These are phyloP conservation scores for Bubo bubo DNA, from an alignment of 2,113 vertebrate species.

Conservation along the genomic window DNA sequence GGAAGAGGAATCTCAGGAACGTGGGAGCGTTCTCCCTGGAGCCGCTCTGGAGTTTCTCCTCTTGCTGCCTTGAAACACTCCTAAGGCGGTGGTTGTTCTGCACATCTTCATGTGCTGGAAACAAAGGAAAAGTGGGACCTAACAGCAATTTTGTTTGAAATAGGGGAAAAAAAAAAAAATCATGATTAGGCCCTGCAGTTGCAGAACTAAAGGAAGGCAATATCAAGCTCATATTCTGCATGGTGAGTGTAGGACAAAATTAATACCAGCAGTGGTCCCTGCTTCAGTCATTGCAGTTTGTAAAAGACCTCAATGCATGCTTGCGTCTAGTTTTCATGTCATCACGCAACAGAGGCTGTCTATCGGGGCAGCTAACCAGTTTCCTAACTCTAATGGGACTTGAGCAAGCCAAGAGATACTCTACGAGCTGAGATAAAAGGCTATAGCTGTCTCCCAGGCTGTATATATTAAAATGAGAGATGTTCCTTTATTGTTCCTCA, in stretches of 20 bases:
- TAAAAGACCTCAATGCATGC: neutral
- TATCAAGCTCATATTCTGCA: neutral
- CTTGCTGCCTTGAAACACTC: neutral
- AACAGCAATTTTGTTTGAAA: neutral
- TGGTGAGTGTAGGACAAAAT: neutral
- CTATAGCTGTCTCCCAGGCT: neutral
- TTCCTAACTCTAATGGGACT: neutral
- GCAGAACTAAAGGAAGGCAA: neutral
- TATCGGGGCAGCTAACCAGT: neutral
- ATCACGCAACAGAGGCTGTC: neutral
- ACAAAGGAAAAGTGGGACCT: neutral
- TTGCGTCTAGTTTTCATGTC: neutral
- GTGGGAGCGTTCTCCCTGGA: slow-evolving; percentile 36
- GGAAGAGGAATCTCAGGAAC: slow-evolving; percentile 62
- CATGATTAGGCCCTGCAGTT: neutral
- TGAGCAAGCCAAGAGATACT: neutral
- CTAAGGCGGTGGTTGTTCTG: neutral
- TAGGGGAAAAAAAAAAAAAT: neutral
- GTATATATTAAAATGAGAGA: neutral
- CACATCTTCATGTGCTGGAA: neutral
- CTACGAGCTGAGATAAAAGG: neutral
- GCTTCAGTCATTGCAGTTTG: neutral
- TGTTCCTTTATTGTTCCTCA: neutral
- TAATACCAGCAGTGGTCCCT: neutral
- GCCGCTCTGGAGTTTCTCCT: slow-evolving; percentile 30